Conservation (phyloP, 2,113 vertebrate species). For the Desmodus rotundus region DNA sequence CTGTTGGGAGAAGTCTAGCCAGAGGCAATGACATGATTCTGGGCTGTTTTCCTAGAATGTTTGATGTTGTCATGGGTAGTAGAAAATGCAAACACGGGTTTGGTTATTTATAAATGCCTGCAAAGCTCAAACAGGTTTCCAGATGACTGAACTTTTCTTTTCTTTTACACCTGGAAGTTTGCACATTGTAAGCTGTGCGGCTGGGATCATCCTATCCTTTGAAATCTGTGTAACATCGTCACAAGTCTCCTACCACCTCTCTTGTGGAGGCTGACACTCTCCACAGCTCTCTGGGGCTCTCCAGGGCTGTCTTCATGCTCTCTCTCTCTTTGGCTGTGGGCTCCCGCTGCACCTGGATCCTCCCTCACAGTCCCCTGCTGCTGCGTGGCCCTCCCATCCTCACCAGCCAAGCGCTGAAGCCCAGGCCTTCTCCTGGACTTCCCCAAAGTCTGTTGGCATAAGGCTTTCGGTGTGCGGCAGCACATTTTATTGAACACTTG, state of each 20-base stretch:
- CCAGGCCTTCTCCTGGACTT: neutral
- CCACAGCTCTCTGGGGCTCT: neutral
- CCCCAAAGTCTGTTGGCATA: neutral
- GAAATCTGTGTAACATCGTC: neutral
- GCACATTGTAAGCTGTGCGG: neutral
- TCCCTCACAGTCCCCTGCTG: neutral
- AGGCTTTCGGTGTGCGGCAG: neutral
- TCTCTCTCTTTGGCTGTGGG: neutral
- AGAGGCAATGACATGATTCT: neutral
- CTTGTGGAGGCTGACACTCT: neutral
- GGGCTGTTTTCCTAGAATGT: neutral
- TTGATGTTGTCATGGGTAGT: neutral
- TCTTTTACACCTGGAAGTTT: neutral
- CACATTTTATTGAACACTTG: neutral
- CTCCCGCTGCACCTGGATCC: neutral
- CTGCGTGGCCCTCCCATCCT: neutral
- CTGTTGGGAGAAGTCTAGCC: slow-evolving; percentile 7
- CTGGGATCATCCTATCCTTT: neutral
- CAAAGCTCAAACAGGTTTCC: neutral
- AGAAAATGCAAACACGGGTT: neutral
- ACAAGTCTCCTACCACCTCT: neutral
- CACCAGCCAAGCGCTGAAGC: neutral
- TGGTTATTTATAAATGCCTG: neutral
- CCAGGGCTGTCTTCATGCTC: neutral
- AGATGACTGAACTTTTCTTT: neutral